Evolutionary conservation across 1,140 invertebrate species (phyloP).

Genomic region (Rhynchophorus ferrugineus): DNA sequence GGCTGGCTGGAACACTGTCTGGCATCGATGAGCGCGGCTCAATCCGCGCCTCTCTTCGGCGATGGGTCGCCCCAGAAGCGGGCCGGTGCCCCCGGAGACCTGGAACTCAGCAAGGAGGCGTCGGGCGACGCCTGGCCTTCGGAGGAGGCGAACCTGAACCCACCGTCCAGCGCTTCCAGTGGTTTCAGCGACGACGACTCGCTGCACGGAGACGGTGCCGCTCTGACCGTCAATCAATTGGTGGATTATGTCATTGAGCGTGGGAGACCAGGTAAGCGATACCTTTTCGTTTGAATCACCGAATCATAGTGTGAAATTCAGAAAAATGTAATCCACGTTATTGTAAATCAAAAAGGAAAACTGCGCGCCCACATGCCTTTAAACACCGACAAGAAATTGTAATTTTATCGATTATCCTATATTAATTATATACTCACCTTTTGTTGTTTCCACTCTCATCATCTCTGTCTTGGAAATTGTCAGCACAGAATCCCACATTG

Average conservation of each 20-base stretch:
- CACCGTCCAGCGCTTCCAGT: constrained; percentile 69
- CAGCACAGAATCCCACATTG: too few relatives aligned
- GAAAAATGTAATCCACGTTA: too few relatives aligned
- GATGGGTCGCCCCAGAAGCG: constrained; percentile 15
- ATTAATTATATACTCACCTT: too few relatives aligned
- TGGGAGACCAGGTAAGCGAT: constrained; percentile 40
- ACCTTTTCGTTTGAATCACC: not conserved
- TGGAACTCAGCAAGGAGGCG: too few relatives aligned
- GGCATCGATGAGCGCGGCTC: constrained; percentile 53
- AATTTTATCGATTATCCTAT: too few relatives aligned
- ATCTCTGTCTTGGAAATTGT: too few relatives aligned
- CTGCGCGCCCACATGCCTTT: too few relatives aligned
- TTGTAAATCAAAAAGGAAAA: too few relatives aligned
- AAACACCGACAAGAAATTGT: too few relatives aligned
- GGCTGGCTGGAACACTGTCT: constrained; percentile 76
- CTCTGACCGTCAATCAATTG: constrained; percentile 62
- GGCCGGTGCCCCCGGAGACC: constrained; percentile 10
- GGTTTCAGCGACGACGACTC: constrained; percentile 85
- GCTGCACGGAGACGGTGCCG: constrained; percentile 58
- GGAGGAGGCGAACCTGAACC: constrained; percentile 45
- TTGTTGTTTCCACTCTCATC: too few relatives aligned
- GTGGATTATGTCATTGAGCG: constrained; percentile 65
- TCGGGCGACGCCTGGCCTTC: constrained; percentile 32
- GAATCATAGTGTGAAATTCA: not conserved
- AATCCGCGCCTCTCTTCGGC: too few relatives aligned